Conservation (phyloP, 2,888 invertebrate species). For the Phorcus lineatus region DNA sequence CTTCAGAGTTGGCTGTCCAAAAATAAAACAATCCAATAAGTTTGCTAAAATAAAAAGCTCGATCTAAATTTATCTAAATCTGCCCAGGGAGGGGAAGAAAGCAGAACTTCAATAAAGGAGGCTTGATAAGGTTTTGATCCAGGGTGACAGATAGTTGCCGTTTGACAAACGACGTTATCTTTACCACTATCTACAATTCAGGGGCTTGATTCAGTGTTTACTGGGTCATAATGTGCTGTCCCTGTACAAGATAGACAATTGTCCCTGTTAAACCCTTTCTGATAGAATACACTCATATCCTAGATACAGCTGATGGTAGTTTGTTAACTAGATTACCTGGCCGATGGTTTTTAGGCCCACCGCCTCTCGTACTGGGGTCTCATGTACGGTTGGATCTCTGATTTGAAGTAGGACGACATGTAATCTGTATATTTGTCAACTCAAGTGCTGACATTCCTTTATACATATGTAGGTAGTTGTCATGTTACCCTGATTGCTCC, state of each 20-base stretch:
- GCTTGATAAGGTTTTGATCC: neutral
- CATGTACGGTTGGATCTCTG: neutral
- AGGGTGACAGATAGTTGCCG: neutral
- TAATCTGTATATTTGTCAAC: neutral
- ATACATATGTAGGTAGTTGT: neutral
- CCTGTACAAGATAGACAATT: neutral
- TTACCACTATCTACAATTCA: neutral
- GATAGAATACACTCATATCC: constrained; percentile 8
- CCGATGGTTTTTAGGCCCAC: constrained; percentile 4
- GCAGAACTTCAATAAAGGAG: neutral
- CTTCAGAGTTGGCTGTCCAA: too few species aligned
- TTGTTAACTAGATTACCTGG: constrained; percentile 6
- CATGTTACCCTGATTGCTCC: too few species aligned
- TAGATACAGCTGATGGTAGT: neutral
- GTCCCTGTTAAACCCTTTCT: neutral
- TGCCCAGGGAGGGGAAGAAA: neutral
- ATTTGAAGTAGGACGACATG: neutral
- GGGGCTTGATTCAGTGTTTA: neutral
- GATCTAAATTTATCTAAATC: neutral
- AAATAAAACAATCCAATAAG: too few species aligned
- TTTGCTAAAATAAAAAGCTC: too few species aligned
- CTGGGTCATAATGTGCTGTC: neutral
- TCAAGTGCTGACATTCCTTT: neutral
- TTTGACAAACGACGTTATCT: neutral
- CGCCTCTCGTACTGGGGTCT: neutral